Conservation (phyloP, 2,113 vertebrate species). For the Chaetodon trifascialis region DNA sequence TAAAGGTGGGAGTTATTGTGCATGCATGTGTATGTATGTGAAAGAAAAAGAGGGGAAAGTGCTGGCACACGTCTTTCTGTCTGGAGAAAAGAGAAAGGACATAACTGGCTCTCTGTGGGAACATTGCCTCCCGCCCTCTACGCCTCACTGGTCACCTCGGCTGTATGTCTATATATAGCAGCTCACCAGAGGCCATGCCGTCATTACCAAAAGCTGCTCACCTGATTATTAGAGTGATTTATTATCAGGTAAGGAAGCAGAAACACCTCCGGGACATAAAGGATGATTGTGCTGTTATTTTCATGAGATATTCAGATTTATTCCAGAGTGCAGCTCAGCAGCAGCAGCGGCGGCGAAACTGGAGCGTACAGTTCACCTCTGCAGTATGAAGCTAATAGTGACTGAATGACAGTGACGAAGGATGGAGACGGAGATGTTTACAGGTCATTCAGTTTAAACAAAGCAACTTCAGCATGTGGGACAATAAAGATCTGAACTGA, state of each 20-base stretch:
- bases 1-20: not conserved
- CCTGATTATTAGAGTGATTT: constrained; percentile 54
- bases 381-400: not conserved
- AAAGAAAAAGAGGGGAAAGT: not conserved
- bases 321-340: not conserved
- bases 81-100: constrained; percentile 31
- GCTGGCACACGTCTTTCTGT: not conserved
- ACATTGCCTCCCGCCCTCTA: constrained; percentile 58
- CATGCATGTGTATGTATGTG: not conserved
- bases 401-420: not conserved
- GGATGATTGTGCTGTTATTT: not conserved
- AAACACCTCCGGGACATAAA: constrained; percentile 8
- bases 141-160: constrained; percentile 60
- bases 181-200: constrained; percentile 39
- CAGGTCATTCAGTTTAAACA: not conserved
- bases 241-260: constrained; percentile 33
- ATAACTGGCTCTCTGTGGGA: constrained; percentile 38
- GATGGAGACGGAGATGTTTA: not conserved
- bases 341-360: not conserved
- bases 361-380: not conserved
- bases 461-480: too few relatives aligned
- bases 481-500: too few relatives aligned
- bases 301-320: constrained; percentile 3
- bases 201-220: constrained; percentile 55
- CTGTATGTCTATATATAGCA: constrained; percentile 63